Evolutionary conservation across 2,797 vertebrate species (phyloP).

Genomic region (Stomatorhinus walkeri): DNA sequence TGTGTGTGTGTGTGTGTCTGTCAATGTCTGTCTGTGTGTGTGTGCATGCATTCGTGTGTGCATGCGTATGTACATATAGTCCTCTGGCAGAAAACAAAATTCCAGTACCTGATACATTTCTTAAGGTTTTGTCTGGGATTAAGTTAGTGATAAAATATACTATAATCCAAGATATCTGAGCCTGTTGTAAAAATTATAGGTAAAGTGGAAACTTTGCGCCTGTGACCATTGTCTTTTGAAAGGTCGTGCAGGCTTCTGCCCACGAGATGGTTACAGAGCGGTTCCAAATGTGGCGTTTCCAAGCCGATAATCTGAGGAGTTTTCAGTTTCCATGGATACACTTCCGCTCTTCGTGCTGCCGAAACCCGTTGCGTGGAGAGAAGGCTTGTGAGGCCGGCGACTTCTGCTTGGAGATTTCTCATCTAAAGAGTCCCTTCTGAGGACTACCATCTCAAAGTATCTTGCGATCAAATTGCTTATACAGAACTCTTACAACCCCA

Average conservation of each 20-base stretch:
- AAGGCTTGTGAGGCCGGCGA: slow-evolving; percentile 28
- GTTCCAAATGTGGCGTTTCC: slow-evolving; percentile 27
- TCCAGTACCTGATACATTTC: neutral
- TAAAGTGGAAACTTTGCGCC: neutral
- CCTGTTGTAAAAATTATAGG: neutral
- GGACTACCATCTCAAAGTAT: slow-evolving; percentile 27
- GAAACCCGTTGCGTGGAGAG: slow-evolving; percentile 31
- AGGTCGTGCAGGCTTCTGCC: neutral
- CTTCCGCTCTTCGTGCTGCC: slow-evolving; percentile 29
- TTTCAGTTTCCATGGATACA: slow-evolving; percentile 47
- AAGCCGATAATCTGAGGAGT: slow-evolving; percentile 42
- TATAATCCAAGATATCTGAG: neutral
- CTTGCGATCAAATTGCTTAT: neutral
- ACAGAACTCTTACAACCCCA: neutral
- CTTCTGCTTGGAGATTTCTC: slow-evolving; percentile 19
- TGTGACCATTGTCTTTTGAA: neutral
- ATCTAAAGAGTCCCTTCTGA: slow-evolving; percentile 21
- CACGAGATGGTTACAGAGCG: neutral
- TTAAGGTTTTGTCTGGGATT: neutral
- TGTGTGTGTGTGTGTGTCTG: neutral
- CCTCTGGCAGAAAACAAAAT: neutral
- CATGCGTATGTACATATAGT: neutral
- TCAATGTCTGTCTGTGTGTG: no score
- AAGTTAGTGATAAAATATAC: neutral
- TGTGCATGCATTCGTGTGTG: neutral